phyloP scores from a whole-genome alignment of 2,113 vertebrate species.

The Halcyon senegalensis region DNA sequence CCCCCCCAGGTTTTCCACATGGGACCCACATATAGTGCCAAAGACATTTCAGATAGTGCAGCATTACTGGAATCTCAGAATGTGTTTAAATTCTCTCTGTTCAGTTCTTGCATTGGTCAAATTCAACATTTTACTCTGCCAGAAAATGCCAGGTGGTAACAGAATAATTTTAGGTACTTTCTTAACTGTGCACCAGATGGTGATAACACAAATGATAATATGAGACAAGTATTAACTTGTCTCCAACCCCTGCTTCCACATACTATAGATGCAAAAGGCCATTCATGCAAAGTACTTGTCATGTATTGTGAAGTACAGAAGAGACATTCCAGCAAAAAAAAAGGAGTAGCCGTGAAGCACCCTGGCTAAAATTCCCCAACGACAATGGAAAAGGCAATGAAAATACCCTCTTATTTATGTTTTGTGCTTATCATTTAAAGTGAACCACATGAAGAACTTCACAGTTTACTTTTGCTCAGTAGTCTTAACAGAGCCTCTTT shows the following conservation, averaged over 20 bases:
- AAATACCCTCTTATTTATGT: not conserved
- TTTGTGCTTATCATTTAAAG: not conserved
- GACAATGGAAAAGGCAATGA: not conserved
- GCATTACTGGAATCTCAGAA: not conserved
- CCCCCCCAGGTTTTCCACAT: not conserved
- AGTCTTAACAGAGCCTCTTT: not conserved
- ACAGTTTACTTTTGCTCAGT: not conserved
- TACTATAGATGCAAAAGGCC: not conserved
- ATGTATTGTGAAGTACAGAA: not conserved
- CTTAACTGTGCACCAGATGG: not conserved
- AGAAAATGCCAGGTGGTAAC: constrained; percentile 38
- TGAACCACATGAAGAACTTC: not conserved
- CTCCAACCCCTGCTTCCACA: not conserved
- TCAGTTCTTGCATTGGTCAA: not conserved
- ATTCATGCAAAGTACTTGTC: not conserved
- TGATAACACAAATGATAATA: constrained; percentile 31
- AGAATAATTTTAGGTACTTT: constrained; percentile 41
- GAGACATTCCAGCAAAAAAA: not conserved
- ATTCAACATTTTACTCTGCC: not conserved
- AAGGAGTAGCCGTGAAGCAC: not conserved
- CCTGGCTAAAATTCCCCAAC: not conserved
- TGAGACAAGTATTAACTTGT: constrained; percentile 24
- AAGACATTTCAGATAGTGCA: not conserved
- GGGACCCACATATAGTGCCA: not conserved
- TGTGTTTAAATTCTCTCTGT: not conserved